Evolutionary conservation across 1,140 invertebrate genomes (phyloP).

Genomic region (Tenebrio molitor): DNA sequence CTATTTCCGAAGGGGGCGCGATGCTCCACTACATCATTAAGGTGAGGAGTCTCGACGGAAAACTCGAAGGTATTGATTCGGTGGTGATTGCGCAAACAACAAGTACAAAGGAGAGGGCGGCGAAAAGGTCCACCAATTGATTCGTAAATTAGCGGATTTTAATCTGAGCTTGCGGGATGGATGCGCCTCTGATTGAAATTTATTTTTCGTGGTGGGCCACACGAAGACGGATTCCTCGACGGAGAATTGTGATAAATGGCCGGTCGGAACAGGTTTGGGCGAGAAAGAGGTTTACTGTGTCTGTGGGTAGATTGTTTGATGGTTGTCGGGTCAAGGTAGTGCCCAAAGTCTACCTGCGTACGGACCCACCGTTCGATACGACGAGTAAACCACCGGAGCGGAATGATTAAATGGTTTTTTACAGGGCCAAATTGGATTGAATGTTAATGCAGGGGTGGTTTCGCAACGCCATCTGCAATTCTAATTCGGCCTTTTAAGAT

Average conservation of each 20-base stretch:
- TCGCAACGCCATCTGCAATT: slow-evolving; percentile 31
- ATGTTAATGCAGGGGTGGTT: slow-evolving; percentile 33
- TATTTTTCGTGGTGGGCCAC: slow-evolving; percentile 1
- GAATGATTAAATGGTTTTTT: slow-evolving; percentile 29
- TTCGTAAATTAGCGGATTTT: too few species aligned
- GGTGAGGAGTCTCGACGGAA: slow-evolving; percentile 8
- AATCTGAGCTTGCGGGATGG: not conserved
- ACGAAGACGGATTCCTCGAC: slow-evolving; percentile 31
- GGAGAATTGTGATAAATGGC: slow-evolving; percentile 42
- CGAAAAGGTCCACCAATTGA: too few species aligned
- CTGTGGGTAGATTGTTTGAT: slow-evolving; percentile 43
- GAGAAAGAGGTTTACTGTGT: slow-evolving; percentile 45
- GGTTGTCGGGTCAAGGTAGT: slow-evolving; percentile 44
- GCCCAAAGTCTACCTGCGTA: slow-evolving; percentile 36
- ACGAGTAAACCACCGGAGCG: slow-evolving; percentile 14
- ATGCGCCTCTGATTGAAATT: slow-evolving; percentile 1
- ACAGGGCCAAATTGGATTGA: slow-evolving; percentile 42
- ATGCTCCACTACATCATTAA: not conserved
- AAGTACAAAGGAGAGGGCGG: not conserved
- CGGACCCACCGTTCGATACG: slow-evolving; percentile 1
- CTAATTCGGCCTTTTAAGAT: slow-evolving; percentile 40
- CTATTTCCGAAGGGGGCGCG: not conserved
- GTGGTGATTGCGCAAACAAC: slow-evolving; percentile 21
- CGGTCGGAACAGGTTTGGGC: slow-evolving; percentile 42
- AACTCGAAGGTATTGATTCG: slow-evolving; percentile 2